These are phyloP conservation scores for Pseudolycoriella hygida DNA, from an alignment of 2,888 invertebrate genomes.

Conservation along the genomic window DNA sequence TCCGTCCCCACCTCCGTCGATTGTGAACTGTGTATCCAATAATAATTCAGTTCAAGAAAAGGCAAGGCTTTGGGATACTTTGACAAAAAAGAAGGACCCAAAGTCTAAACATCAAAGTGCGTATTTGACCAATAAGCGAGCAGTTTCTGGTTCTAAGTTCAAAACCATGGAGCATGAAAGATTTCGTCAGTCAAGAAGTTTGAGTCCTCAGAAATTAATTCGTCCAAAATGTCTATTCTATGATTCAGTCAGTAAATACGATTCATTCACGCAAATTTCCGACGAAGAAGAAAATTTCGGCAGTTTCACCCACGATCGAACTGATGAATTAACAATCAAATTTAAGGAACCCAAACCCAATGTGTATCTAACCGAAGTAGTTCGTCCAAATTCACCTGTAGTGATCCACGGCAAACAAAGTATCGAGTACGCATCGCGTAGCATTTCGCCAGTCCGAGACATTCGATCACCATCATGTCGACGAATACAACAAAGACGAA, in stretches of 20 bases:
- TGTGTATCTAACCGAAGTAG: constrained; percentile 26
- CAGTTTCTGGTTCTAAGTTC: constrained; percentile 56
- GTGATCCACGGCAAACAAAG: constrained; percentile 12
- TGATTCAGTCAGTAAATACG: constrained; percentile 13
- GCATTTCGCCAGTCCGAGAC: constrained; percentile 30
- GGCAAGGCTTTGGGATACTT: constrained; percentile 48
- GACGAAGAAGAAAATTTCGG: constrained; percentile 19
- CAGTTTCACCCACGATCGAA: neutral
- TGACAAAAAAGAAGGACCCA: constrained; percentile 34
- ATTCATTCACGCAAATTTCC: constrained; percentile 11
- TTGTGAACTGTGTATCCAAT: constrained; percentile 22
- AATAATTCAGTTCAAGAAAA: constrained; percentile 47
- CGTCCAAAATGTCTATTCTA: constrained; percentile 9
- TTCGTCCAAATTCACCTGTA: constrained; percentile 28
- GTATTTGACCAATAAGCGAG: constrained; percentile 48
- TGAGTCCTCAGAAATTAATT: constrained; percentile 15
- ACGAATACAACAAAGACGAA: constrained; percentile 35
- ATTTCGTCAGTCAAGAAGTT: constrained; percentile 30
- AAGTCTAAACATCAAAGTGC: constrained; percentile 38
- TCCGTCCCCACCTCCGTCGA: constrained; percentile 24
- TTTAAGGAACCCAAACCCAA: constrained; percentile 36
- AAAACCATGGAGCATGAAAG: constrained; percentile 33
- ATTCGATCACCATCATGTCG: constrained; percentile 47
- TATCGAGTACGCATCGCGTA: constrained; percentile 18
- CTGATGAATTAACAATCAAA: constrained; percentile 24